Evolutionary conservation across 2,888 invertebrate species (phyloP).

Genomic region (Lumbricus terrestris): DNA sequence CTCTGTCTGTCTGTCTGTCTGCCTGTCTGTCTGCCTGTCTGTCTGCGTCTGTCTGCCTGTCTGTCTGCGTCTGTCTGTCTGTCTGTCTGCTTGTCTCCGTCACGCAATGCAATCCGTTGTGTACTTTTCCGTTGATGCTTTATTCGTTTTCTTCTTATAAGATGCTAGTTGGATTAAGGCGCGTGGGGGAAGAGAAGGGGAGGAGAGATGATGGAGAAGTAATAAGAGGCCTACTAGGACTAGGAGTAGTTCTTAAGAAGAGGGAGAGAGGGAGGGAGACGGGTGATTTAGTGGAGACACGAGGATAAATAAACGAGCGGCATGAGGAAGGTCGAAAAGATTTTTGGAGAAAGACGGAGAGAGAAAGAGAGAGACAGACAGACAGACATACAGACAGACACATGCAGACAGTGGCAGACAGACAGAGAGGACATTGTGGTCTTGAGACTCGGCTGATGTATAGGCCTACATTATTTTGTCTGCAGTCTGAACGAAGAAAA

Average conservation of each 20-base stretch:
- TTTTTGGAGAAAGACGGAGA: not conserved
- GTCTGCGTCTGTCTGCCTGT: not conserved
- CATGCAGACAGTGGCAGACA: not conserved
- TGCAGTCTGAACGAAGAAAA: not conserved
- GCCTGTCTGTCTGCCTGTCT: not conserved
- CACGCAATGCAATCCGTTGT: not conserved
- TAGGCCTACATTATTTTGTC: not conserved
- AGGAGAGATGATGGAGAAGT: not conserved
- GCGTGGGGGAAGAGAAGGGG: not conserved
- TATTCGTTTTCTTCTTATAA: not conserved
- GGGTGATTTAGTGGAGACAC: not conserved
- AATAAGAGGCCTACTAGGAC: not conserved
- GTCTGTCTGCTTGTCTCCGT: not conserved
- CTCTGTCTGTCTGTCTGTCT: not conserved
- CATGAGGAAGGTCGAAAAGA: not conserved
- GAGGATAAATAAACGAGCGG: not conserved
- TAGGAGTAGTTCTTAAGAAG: not conserved
- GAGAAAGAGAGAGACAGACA: slow-evolving; percentile 13
- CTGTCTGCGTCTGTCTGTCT: no score
- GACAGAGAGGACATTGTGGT: not conserved
- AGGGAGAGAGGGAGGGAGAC: no score
- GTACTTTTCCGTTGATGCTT: not conserved
- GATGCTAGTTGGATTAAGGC: not conserved
- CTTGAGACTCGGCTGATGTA: not conserved
- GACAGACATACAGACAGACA: slow-evolving; percentile 13